Evolutionary conservation across 2,113 vertebrate species (phyloP), one percentile per base, ranked within the genome.

Genomic region (Malurus melanocephalus): DNA sequence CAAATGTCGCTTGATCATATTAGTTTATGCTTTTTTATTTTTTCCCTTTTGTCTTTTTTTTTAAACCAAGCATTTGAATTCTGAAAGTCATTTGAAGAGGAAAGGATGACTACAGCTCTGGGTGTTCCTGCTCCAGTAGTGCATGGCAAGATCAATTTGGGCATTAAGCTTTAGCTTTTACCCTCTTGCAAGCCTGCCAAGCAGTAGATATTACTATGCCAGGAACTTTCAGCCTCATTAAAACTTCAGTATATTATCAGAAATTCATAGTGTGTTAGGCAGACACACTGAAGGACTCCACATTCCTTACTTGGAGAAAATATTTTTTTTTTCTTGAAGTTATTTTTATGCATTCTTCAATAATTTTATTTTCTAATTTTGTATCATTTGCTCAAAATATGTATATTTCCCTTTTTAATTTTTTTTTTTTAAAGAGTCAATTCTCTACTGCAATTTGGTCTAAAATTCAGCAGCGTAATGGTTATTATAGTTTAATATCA

Each of bases 81-180:
- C 35, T 67, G 59, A 82, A 82, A 86, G 52, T 66, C 18, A 27
- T 88, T 88, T 92, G 73, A 90, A 89, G 35, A 89, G 19, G 42
- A 73, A 73, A 79, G 27, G 32, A 55, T 57, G 23, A 83, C n/a
- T 75, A 24, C 16, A 73, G 43, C 40, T 82, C 46, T 76, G 20
- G 43, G 48, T 95, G 23, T 38, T 73, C 40, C 67, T 84, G 62
- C 45, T 82, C 40, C 75, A 92, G 24, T 22, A 93, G 66, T 79
- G 81, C 64, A 78, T 42, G 18, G 76, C 14, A 76, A 89, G 86
- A 93, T 89, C 91, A 92, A 59, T 92, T 79, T 89, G 57, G 51
- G 48, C 49, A 88, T 75, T 90, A 75, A 66, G 66, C 16, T 88
- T 91, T 87, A 90, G 60, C 60, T 86, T 90, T 89, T 80, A 60